A percentile compares a stretch with the other conserved stretches of the same genome.
These are phyloP conservation scores for Baryphthengus martii DNA, from an alignment of 2,113 vertebrate species.

Conservation along the genomic window DNA sequence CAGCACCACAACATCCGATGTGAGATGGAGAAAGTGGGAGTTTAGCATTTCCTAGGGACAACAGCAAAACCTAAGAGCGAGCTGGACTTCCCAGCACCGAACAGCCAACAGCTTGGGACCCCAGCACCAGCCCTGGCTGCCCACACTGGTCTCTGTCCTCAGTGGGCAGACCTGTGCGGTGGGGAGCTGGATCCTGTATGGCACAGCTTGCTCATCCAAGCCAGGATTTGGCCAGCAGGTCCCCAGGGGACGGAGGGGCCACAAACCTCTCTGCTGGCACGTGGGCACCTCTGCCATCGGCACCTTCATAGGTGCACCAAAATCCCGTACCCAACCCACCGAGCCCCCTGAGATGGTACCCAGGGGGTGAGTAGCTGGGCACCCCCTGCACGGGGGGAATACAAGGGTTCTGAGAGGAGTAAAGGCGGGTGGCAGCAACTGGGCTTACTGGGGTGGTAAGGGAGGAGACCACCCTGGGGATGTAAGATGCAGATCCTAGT, in stretches of 20 bases:
- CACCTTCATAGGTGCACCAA: background rate
- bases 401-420: background rate
- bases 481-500: fast-evolving
- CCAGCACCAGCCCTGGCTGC: background rate
- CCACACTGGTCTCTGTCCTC: background rate
- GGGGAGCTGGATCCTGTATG: background rate
- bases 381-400: fast-evolving
- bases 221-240: background rate
- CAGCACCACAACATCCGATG: fast-evolving
- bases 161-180: background rate
- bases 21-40: background rate
- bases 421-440: background rate
- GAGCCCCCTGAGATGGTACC: background rate
- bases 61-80: background rate
- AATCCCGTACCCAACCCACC: background rate
- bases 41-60: background rate
- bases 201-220: fast-evolving
- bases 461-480: background rate
- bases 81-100: background rate
- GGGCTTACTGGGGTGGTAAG: background rate
- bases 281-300: background rate
- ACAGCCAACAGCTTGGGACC: background rate
- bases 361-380: background rate
- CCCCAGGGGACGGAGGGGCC: background rate
- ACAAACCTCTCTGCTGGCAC: background rate